These are phyloP conservation scores for Sylvilagus floridanus DNA, from an alignment of 2,797 vertebrate genomes.

Conservation along the genomic window DNA sequence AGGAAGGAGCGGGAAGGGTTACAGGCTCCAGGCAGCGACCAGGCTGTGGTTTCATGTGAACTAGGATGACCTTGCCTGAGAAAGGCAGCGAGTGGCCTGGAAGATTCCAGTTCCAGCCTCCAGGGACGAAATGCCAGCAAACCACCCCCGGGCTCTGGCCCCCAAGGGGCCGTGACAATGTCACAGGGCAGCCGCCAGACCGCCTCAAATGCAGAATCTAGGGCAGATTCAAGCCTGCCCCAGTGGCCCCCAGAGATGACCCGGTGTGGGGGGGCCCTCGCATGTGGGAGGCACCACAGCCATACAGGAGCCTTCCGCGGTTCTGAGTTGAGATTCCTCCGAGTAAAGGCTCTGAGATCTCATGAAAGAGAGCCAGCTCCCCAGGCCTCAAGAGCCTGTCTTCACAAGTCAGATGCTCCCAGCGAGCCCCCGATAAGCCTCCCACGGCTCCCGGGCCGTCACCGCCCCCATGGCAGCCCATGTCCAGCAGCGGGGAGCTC, in stretches of 20 bases:
- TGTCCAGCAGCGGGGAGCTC: neutral
- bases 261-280: neutral
- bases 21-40: conserved; percentile 52
- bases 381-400: conserved; percentile 43
- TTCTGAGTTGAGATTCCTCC: neutral
- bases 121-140: conserved; percentile 67
- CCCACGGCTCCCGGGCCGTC: too few relatives aligned
- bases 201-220: neutral
- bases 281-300: neutral
- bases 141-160: neutral
- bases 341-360: neutral
- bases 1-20: neutral
- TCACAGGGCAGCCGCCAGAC: neutral
- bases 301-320: neutral
- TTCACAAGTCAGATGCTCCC: conserved; percentile 38
- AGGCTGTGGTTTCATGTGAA: conserved; percentile 72
- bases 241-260: neutral
- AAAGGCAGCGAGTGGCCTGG: conserved; percentile 67
- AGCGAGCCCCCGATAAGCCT: neutral
- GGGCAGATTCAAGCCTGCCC: conserved; percentile 6
- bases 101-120: conserved; percentile 71
- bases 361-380: conserved; percentile 30
- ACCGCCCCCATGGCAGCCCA: neutral
- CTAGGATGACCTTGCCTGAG: conserved; percentile 73
- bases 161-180: conserved; percentile 30